phyloP scores from a whole-genome alignment of 2,888 invertebrate genomes.

The Anorthoa munda region DNA sequence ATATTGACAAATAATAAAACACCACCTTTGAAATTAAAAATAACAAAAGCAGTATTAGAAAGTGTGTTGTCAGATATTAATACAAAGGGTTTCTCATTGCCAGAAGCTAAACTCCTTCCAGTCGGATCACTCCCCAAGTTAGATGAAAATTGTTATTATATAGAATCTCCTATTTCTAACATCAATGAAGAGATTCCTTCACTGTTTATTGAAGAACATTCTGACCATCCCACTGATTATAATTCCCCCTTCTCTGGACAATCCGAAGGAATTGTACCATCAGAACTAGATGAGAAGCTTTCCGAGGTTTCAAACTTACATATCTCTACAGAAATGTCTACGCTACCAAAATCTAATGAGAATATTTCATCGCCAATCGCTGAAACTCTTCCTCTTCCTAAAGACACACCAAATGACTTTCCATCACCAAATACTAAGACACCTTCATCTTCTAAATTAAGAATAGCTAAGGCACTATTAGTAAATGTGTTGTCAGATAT shows the following conservation, averaged over 20 bases:
- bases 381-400: background rate
- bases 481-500: conserved; percentile 44
- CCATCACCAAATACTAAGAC: background rate
- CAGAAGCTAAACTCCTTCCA: conserved; percentile 2
- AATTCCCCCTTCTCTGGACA: too few species aligned
- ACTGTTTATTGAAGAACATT: too few species aligned
- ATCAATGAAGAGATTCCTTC: background rate
- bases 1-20: background rate
- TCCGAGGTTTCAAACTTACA: too few species aligned
- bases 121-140: conserved; percentile 8
- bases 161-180: background rate
- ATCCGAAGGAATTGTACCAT: too few species aligned
- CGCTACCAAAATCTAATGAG: background rate
- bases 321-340: too few species aligned
- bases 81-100: conserved; percentile 12
- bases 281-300: too few species aligned
- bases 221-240: too few species aligned
- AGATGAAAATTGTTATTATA: conserved; percentile 29
- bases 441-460: conserved; percentile 6
- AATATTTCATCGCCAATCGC: background rate
- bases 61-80: conserved; percentile 35
- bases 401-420: background rate
- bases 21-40: conserved; percentile 6
- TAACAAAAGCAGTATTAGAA: conserved; percentile 27
- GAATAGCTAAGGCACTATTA: conserved; percentile 21